A percentile compares a stretch with the other conserved stretches of the same genome.
These are phyloP conservation scores for Lineus longissimus DNA, from an alignment of 1,140 invertebrate species.

Conservation along the genomic window DNA sequence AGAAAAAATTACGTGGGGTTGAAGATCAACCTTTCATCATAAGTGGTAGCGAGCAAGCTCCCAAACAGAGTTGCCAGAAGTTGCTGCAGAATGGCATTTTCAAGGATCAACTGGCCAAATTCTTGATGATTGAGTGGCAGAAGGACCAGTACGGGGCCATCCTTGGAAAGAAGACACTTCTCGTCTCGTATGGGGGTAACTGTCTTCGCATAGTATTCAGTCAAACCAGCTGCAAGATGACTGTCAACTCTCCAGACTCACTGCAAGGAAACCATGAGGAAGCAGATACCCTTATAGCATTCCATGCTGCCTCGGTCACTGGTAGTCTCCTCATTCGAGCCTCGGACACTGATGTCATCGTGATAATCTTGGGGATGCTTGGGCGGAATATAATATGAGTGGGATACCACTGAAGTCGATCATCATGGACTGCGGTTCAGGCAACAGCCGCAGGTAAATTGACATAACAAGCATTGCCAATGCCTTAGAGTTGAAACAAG, in stretches of 20 bases:
- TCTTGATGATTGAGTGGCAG: conserved; percentile 13
- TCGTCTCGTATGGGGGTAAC: conserved; percentile 8
- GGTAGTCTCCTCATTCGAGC: neutral
- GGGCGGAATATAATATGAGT: neutral
- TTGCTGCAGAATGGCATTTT: conserved; percentile 5
- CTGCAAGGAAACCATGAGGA: conserved; percentile 8
- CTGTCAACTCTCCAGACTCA: neutral
- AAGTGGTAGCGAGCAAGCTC: conserved; percentile 6
- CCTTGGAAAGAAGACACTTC: conserved; percentile 3
- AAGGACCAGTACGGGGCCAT: conserved; percentile 3
- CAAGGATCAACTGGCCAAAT: conserved; percentile 11
- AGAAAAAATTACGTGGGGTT: conserved; percentile 4
- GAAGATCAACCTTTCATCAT: conserved; percentile 6
- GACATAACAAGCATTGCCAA: neutral
- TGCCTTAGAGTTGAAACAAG: neutral
- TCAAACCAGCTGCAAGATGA: neutral
- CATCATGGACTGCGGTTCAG: conserved; percentile 7
- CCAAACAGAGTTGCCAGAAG: conserved; percentile 6
- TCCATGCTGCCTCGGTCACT: neutral
- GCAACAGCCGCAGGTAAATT: neutral
- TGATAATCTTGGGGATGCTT: neutral
- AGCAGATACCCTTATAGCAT: conserved; percentile 9
- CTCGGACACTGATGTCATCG: conserved; percentile 6
- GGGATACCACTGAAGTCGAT: neutral
- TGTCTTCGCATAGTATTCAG: neutral